Percentiles rank a stretch among this genome's conserved stretches.
Conservation (phyloP, 2,113 vertebrate species). For the Climacteris rufus region DNA sequence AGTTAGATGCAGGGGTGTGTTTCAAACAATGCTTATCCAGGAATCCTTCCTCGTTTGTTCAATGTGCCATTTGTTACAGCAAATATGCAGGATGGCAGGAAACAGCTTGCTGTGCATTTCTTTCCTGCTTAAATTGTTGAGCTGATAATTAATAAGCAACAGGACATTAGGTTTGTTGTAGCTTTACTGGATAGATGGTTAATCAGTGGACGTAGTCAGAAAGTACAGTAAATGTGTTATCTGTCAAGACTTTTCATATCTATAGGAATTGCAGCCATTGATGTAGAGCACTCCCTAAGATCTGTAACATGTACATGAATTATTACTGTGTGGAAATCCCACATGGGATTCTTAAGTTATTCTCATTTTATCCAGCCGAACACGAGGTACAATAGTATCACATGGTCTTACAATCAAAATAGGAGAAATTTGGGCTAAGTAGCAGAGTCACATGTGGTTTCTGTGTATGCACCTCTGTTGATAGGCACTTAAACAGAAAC, state of each 20-base stretch:
- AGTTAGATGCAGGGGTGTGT: background rate
- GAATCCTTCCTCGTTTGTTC: background rate
- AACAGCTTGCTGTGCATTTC: background rate
- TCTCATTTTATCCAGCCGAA: background rate
- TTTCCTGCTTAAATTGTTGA: slow-evolving; percentile 9
- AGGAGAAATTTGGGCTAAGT: background rate
- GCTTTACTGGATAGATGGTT: background rate
- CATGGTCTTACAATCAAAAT: background rate
- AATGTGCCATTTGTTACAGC: background rate
- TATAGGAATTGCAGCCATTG: background rate
- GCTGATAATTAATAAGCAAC: slow-evolving; percentile 50
- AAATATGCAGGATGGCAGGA: background rate
- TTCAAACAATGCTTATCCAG: background rate
- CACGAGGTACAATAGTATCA: background rate
- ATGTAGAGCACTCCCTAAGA: background rate
- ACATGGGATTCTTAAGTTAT: background rate
- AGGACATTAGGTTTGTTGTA: background rate
- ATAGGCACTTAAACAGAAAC: background rate
- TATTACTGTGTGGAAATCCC: background rate
- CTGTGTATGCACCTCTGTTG: rapidly evolving
- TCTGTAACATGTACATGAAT: background rate
- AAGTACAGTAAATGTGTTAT: background rate
- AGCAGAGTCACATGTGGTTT: background rate
- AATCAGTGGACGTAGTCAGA: background rate
- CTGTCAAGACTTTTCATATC: background rate